Evolutionary conservation across 2,113 vertebrate genomes (phyloP), one percentile per base, ranked within the genome.

Genomic region (Verasper variegatus): DNA sequence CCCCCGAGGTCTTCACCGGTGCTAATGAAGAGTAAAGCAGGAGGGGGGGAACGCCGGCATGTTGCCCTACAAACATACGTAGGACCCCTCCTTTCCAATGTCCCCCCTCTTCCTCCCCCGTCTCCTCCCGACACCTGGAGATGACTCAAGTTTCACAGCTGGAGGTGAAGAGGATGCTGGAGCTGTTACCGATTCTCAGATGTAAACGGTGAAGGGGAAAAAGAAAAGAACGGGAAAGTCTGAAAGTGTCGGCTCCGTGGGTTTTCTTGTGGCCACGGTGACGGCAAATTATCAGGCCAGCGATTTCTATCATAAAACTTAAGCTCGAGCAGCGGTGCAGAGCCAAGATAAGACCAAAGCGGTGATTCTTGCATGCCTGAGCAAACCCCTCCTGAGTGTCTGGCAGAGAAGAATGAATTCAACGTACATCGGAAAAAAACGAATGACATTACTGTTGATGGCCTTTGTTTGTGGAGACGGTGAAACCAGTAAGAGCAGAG

Each of bases 1-100:
- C 89, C 93, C 93, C 84, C 45, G 31, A 3, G 72, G 74, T 81
- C 83, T 42, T 75, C 69, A 21, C 58, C 20, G 20, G 0, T 76
- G 74, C 80, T 84, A 82, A 91, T 73, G 87, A 93, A 92, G 82
- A 88, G 83, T 64, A 83, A 66, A 58, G 65, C 49, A 78, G 45
- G 49, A 70, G 35, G 55, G 4, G 55, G 4, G 47, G 21, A 17
- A 74, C 40, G 68, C 62, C 88, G 87, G 75, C 86, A 68, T 71
- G 76, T 77, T 86, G 21, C 83, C 68, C 57, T 47, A 13, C 62
- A 66, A 51, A 68, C 58, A 60, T 3, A 71, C 26, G 20, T 35
- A 13, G 42, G 45, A 49, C 14, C 15, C 15, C 45, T 3, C 40
- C 40, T 12, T 12, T 0, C 40, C 40, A 2, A 12, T 12, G 11